Evolutionary conservation across 30 jellyfish, hydroid and myxozoan genomes (phyloP), one percentile per base, ranked within the genome.

Genomic region (Chironex yamaguchii): DNA sequence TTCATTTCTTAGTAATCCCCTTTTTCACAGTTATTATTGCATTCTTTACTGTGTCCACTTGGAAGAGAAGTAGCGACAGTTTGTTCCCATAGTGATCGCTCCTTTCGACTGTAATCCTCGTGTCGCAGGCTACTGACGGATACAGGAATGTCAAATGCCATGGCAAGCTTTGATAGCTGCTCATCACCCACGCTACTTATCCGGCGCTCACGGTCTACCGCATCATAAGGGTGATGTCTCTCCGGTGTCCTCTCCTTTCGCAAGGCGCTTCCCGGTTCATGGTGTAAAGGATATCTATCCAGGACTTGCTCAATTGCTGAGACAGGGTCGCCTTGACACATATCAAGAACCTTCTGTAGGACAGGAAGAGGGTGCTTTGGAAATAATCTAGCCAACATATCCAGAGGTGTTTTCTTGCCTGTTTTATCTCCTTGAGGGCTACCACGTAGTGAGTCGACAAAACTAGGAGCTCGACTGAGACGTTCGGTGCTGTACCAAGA

Each of bases 311-410:
- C 99, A 49, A 94, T 94, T 1, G 99, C 96, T 6, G 68, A 80
- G 29, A 89, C 99, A 0, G 99, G 97, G 64, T 94, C 99, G 1
- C 96, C 96, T 49, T 89, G 96, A 63, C 99, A 94, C 1, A 81
- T 50, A 17, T 88, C 93, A 17, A 94, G 75, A 28, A 84, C 91
- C 28, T 86, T 76, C 80, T 94, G 87, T 13, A 94, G 84, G 29
- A 76, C 54, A 25, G 67, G 93, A 4, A 81, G 23, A 17, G 97
- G 67, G 27, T 94, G 99, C 24, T 85, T 84, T 30, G 99, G 99
- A 54, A 94, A 94, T 6, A 94, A 83, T 17, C 99, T 74, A 1
- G 97, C 89, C 36, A 94, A 76, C 96, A 87, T 94, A 32, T 94
- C 93, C 50, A 94, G 29, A 24, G 99, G 97, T 31, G 97, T 67